Percentiles rank a stretch among this genome's conserved stretches.
Evolutionary conservation across 2,888 invertebrate species (phyloP).

Genomic region (Andrena chrysosceles): DNA sequence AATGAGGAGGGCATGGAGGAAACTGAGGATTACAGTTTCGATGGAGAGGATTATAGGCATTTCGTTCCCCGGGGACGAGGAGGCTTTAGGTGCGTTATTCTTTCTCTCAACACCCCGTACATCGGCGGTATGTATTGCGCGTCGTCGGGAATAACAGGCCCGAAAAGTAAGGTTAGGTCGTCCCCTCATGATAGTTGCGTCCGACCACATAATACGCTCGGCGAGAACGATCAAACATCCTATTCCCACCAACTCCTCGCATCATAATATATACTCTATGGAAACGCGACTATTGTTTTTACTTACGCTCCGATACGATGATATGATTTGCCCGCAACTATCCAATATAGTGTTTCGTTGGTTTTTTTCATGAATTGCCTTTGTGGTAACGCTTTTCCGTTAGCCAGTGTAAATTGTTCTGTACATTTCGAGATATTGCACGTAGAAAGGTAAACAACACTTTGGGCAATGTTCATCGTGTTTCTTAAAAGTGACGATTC

Average conservation of each 20-base stretch:
- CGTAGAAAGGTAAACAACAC: constrained; percentile 6
- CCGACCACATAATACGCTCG: constrained; percentile 32
- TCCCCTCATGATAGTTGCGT: constrained; percentile 21
- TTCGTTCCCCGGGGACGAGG: constrained; percentile 85
- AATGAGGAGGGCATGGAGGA: constrained; percentile 82
- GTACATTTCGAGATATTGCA: background rate
- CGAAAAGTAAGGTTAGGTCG: constrained; percentile 60
- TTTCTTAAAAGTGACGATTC: background rate
- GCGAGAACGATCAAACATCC: constrained; percentile 51
- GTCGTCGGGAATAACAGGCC: constrained; percentile 15
- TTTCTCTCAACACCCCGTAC: constrained; percentile 42
- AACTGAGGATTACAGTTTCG: constrained; percentile 82
- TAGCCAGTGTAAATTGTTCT: constrained; percentile 4
- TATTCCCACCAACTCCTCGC: constrained; percentile 18
- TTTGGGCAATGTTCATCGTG: background rate
- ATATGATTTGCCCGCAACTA: constrained; percentile 56
- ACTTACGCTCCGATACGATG: constrained; percentile 52
- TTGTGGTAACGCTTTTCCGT: constrained; percentile 9
- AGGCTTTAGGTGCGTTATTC: constrained; percentile 85
- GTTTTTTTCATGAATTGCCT: constrained; percentile 5
- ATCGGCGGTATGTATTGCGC: constrained; percentile 5
- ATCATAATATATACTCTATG: constrained; percentile 48
- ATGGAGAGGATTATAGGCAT: constrained; percentile 85
- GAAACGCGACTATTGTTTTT: constrained; percentile 51
- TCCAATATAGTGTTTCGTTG: constrained; percentile 9